Base-by-base conservation (phyloP, 2,797 vertebrate species). In the Phyllotis vaccarum region DNA sequence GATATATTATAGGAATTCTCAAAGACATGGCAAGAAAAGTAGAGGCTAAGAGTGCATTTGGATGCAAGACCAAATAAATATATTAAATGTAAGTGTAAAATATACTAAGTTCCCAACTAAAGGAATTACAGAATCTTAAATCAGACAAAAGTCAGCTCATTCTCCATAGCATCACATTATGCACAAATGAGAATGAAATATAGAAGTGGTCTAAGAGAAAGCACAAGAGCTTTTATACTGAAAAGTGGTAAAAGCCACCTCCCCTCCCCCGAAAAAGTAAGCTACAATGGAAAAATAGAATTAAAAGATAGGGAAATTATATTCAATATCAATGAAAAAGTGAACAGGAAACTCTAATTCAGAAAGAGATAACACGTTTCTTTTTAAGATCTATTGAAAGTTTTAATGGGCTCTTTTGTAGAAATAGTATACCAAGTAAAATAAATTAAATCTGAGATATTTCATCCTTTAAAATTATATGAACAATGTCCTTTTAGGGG, bases 71-170 rank as follows among this genome's bases (percentile, higher is more conserved):
- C 17, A 89, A 86, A 89, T 43, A 56, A 3, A 22, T 37, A 52
- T 74, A 89, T 62, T 86, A 88, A 87, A 88, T 9, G 22, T 31
- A 90, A 46, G 74, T 16, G 6, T 70, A 83, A 87, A 92, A 87
- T 52, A 12, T 8, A 70, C 86, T 83, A 34, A 34, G 14, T 70
- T n/a, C 56, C 66, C 58, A 52, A 81, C 12, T 82, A 37, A 79
- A 88, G 60, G 9, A 93, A 76, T 54, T 88, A 49, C 46, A 78
- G n/a, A 81, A 90, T 40, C 9, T 81, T 94, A 95, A 46, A 74
- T 13, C 79, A 89, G 52, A 90, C 31, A 60, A 80, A 82, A 14
- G 14, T 5, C 21, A 12, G 62, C 3, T 83, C 24, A 0, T 81
- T 82, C 58, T 37, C 10, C 17, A 62, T 0, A 92, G 80, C 29